A percentile compares a stretch with the other conserved stretches of the same genome.
phyloP scores from a whole-genome alignment of 2,797 vertebrate genomes.

The Knipowitschia caucasica region DNA sequence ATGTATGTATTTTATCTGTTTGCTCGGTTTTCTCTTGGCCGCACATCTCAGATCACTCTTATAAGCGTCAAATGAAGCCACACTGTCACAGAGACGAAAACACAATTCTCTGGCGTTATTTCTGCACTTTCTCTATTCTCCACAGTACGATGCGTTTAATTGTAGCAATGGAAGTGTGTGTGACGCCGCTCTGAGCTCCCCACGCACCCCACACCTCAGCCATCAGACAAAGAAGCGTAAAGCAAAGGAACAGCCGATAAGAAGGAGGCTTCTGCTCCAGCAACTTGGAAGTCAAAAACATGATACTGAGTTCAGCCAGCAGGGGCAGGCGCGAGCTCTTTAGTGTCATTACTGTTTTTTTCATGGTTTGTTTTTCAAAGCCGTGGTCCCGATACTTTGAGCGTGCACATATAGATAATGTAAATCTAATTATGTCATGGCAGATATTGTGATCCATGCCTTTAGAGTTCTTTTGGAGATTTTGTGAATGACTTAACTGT shows the following conservation, averaged over 20 bases:
- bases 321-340: constrained; percentile 36
- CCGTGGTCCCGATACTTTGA: no score
- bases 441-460: no score
- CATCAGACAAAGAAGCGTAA: constrained; percentile 28
- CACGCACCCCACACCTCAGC: constrained; percentile 29
- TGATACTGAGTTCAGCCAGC: constrained; percentile 19
- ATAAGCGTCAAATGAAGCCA: constrained; percentile 34
- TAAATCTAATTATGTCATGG: no score
- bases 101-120: constrained; percentile 34
- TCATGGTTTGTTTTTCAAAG: constrained; percentile 19
- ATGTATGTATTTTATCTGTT: no score
- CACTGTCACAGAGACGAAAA: constrained; percentile 40
- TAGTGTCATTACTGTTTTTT: constrained; percentile 27
- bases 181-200: constrained; percentile 21
- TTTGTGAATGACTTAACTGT: no score
- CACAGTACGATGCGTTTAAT: background rate
- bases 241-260: constrained; percentile 22
- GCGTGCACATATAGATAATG: no score
- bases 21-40: no score
- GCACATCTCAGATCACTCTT: no score
- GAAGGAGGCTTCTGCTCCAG: constrained; percentile 29
- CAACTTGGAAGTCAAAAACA: constrained; percentile 29
- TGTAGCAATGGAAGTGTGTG: constrained; percentile 13
- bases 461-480: no score
- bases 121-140: constrained; percentile 13